Evolutionary conservation across 2,113 vertebrate genomes (phyloP).

Genomic region (Rana temporaria): DNA sequence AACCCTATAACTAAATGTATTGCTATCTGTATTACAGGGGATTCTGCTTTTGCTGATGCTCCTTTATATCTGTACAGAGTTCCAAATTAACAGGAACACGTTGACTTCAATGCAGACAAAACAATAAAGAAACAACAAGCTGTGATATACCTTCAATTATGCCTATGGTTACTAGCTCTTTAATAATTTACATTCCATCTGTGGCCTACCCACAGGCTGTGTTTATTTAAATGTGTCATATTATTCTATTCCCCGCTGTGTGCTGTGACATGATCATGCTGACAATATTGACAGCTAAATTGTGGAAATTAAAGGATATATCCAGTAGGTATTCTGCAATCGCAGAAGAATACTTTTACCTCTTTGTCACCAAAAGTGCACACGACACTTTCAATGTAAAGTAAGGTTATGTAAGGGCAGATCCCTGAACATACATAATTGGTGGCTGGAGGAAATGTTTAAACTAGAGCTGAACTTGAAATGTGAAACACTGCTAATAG

Average conservation of each 20-base stretch:
- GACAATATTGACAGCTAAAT: not conserved
- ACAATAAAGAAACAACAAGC: not conserved
- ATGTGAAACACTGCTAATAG: too few species aligned
- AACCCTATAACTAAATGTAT: too few species aligned
- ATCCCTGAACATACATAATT: not conserved
- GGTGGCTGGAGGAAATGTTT: not conserved
- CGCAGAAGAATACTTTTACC: not conserved
- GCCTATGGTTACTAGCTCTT: constrained; percentile 50
- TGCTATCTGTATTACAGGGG: too few species aligned
- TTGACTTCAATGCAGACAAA: not conserved
- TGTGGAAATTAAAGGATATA: constrained; percentile 11
- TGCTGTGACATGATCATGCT: not conserved
- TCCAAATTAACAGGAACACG: too few species aligned
- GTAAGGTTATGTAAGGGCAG: not conserved
- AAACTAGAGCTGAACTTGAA: too few species aligned
- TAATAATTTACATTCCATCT: constrained; percentile 62
- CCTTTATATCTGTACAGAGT: too few species aligned
- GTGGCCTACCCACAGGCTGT: constrained; percentile 28
- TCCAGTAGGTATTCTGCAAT: constrained; percentile 14
- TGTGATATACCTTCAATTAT: constrained; percentile 28
- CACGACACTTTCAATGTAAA: not conserved
- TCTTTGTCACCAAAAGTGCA: not conserved
- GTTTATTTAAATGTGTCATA: constrained; percentile 37
- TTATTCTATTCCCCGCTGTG: not conserved
- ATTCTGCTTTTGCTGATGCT: too few species aligned